phyloP scores from a whole-genome alignment of 1,140 invertebrate species.

The Hylaeus volcanicus region DNA sequence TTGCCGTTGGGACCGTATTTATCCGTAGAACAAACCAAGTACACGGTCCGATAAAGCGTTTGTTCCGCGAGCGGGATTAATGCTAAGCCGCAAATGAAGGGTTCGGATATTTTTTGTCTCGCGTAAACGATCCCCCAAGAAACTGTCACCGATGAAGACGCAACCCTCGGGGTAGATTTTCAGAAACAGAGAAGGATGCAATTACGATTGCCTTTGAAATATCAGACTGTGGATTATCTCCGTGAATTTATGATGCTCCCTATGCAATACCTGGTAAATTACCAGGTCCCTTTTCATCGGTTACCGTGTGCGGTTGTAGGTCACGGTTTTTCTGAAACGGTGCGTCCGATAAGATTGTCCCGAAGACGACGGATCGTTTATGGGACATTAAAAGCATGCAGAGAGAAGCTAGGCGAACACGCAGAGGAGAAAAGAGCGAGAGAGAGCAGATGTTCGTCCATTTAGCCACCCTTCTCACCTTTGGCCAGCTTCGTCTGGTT shows the following conservation, averaged over 20 bases:
- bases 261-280: constrained; percentile 53
- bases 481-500: constrained; percentile 67
- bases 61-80: constrained; percentile 68
- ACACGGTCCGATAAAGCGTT: constrained; percentile 69
- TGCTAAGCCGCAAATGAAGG: constrained; percentile 58
- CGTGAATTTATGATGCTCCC: neutral
- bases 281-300: constrained; percentile 66
- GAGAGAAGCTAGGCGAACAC: neutral
- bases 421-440: constrained; percentile 14
- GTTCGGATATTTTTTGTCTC: constrained; percentile 43
- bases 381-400: constrained; percentile 60
- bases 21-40: constrained; percentile 72
- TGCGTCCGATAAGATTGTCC: constrained; percentile 62
- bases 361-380: constrained; percentile 57
- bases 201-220: neutral
- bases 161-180: too few relatives aligned
- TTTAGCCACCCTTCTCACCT: constrained; percentile 67
- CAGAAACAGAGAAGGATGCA: neutral
- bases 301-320: constrained; percentile 45
- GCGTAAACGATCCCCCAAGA: neutral
- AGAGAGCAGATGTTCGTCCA: constrained; percentile 62
- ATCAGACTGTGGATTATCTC: neutral
- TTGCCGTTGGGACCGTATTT: constrained; percentile 71
- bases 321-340: constrained; percentile 61
- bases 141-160: too few relatives aligned